phyloP scores from a whole-genome alignment of 2,888 invertebrate genomes.

The Phytoseiulus persimilis region DNA sequence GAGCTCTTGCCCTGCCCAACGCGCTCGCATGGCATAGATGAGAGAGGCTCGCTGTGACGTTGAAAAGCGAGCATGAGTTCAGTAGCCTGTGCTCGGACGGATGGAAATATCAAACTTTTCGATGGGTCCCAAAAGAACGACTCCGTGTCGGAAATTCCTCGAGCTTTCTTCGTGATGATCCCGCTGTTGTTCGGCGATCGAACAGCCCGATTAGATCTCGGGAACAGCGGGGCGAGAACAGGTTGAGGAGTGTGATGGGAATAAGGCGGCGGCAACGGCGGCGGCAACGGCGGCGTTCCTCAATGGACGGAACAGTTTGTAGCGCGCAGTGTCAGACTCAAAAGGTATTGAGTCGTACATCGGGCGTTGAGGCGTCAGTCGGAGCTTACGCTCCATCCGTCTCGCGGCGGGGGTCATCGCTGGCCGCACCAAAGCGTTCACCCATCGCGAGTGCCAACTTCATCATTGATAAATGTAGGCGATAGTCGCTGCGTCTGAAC shows the following conservation, averaged over 20 bases:
- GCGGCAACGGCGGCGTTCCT: neutral
- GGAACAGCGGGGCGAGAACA: neutral
- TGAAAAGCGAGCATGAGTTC: too few relatives aligned
- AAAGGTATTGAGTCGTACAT: neutral
- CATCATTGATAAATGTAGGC: neutral
- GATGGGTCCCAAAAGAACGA: constrained; percentile 43
- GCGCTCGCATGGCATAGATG: too few relatives aligned
- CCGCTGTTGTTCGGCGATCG: too few relatives aligned
- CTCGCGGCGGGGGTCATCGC: neutral
- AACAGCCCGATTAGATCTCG: neutral
- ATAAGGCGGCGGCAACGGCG: neutral
- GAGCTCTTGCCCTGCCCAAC: too few relatives aligned
- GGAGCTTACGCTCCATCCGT: neutral
- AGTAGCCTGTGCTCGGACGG: too few relatives aligned
- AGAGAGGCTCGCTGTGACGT: too few relatives aligned
- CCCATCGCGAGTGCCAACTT: neutral
- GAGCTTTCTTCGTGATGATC: too few relatives aligned
- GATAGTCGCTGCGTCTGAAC: neutral
- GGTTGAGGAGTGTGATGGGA: neutral
- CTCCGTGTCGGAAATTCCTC: too few relatives aligned
- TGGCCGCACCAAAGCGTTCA: neutral
- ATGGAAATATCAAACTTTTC: too few relatives aligned
- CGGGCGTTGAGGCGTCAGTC: neutral
- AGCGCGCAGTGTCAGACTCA: neutral
- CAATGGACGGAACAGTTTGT: neutral